These are phyloP conservation scores for Bufo bufo DNA, from an alignment of 2,113 vertebrate genomes.

Conservation along the genomic window DNA sequence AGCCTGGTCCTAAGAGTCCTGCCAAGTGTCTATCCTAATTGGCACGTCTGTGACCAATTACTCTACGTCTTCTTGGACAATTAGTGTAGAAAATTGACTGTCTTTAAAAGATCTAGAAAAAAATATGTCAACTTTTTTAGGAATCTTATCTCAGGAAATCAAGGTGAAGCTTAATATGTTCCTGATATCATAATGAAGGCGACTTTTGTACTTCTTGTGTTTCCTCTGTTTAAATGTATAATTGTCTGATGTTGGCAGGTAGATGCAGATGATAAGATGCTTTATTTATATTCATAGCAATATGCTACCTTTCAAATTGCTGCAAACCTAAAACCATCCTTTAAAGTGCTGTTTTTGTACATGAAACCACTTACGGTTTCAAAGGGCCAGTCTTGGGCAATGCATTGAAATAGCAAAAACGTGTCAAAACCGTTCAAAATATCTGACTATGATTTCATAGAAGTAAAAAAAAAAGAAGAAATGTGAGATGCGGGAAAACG, in stretches of 20 bases:
- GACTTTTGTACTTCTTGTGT: neutral
- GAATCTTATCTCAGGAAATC: neutral
- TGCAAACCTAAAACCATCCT: neutral
- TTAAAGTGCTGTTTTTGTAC: neutral
- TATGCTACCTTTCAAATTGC: neutral
- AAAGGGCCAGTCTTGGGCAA: neutral
- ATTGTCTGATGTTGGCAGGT: conserved; percentile 1
- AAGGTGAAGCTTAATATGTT: neutral
- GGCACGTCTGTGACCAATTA: neutral
- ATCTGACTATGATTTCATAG: conserved; percentile 63
- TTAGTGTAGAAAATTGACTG: neutral
- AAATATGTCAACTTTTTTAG: neutral
- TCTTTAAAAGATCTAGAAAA: neutral
- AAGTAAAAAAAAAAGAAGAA: conserved; percentile 62
- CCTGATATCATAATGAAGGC: neutral
- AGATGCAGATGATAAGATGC: conserved; percentile 2
- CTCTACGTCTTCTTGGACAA: neutral
- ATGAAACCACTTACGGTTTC: neutral
- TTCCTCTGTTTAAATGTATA: conserved; percentile 2
- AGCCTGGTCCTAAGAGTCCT: neutral
- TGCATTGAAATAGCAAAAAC: neutral
- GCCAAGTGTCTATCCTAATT: neutral
- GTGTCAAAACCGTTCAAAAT: conserved; percentile 44
- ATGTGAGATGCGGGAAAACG: conserved; percentile 76
- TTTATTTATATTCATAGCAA: conserved; percentile 34